phyloP scores from a whole-genome alignment of 2,113 vertebrate species.

The Pipra filicauda region DNA sequence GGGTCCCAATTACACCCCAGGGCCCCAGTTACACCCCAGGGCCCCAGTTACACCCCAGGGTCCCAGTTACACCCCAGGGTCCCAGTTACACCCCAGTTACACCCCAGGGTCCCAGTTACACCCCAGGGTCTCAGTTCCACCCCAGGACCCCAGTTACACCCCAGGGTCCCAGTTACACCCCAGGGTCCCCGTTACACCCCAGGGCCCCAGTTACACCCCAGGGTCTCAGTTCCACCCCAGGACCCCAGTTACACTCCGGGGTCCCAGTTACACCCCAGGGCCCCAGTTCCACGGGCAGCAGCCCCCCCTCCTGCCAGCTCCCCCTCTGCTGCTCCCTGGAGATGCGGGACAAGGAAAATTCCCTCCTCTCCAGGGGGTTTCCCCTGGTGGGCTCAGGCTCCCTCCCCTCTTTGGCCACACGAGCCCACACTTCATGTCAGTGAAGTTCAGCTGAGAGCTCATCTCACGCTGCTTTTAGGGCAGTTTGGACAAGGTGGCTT shows the following conservation, averaged over 20 bases:
- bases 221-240: background rate
- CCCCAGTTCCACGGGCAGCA: background rate
- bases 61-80: too few relatives aligned
- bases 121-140: too few relatives aligned
- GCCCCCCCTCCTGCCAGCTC: background rate
- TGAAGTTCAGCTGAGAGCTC: background rate
- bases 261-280: background rate
- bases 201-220: fast-evolving
- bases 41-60: too few relatives aligned
- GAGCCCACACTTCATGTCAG: fast-evolving
- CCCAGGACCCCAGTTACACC: too few relatives aligned
- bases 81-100: too few relatives aligned
- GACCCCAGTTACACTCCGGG: background rate
- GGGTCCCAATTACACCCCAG: fast-evolving
- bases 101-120: too few relatives aligned
- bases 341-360: fast-evolving
- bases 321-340: background rate
- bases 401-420: background rate
- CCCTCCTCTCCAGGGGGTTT: fast-evolving
- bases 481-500: background rate
- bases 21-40: too few relatives aligned
- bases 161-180: too few relatives aligned
- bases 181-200: background rate
- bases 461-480: fast-evolving
- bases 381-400: fast-evolving